Conservation (phyloP, 2,113 vertebrate genomes). For the Nyctibius bracteatus region DNA sequence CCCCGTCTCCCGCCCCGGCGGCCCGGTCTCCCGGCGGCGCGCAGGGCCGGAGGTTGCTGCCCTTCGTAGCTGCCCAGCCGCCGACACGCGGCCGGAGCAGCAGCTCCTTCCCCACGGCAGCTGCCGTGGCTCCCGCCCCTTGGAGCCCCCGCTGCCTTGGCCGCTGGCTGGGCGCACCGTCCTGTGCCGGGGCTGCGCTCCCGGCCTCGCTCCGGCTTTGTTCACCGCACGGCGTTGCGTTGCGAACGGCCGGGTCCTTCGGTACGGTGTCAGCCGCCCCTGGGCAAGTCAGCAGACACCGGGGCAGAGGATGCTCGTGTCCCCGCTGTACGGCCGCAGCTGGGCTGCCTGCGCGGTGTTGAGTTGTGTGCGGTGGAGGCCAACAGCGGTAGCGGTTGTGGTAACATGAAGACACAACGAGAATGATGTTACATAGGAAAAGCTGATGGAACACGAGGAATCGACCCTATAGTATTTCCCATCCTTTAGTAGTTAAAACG, state of each 20-base stretch:
- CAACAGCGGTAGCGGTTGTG: fast-evolving
- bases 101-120: not conserved
- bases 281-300: fast-evolving
- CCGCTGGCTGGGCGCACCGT: not conserved
- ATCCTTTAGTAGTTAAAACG: not conserved
- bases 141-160: not conserved
- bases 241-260: not conserved
- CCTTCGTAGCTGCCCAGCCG: not conserved
- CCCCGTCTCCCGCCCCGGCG: not conserved
- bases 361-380: too few species aligned
- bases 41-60: not conserved
- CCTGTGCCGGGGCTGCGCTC: not conserved
- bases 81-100: not conserved
- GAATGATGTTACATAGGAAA: fast-evolving
- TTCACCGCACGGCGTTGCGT: not conserved
- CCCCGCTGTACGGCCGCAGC: not conserved
- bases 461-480: not conserved
- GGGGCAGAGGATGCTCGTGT: not conserved
- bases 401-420: fast-evolving
- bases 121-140: not conserved
- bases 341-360: not conserved
- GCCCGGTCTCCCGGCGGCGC: not conserved
- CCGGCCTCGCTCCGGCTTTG: not conserved
- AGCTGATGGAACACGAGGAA: fast-evolving
- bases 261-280: not conserved